A percentile compares a stretch with the other conserved stretches of the same genome.
These are phyloP conservation scores for Ditula angustiorana DNA, from an alignment of 2,888 invertebrate genomes.

Conservation along the genomic window DNA sequence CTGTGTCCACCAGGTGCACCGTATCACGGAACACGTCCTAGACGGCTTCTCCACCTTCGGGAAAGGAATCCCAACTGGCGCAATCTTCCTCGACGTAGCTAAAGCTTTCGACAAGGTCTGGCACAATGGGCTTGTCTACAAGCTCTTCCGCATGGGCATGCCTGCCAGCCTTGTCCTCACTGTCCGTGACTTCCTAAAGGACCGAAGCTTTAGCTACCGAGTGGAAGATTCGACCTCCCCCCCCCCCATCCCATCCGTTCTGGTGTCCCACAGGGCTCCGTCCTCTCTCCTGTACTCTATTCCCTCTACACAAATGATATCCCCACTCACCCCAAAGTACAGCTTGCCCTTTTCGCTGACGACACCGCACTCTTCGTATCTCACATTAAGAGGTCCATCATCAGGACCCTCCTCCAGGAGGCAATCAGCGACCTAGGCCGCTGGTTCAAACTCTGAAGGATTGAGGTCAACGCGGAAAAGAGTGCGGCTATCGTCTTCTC, in stretches of 20 bases:
- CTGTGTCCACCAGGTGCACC: background rate
- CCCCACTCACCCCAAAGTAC: background rate
- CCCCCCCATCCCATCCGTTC: background rate
- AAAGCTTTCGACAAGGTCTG: slow-evolving; percentile 3
- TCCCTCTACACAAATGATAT: slow-evolving; percentile 5
- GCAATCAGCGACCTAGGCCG: background rate
- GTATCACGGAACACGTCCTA: background rate
- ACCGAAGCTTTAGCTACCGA: background rate
- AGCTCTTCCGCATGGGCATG: background rate
- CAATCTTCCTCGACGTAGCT: slow-evolving; percentile 1
- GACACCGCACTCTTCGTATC: slow-evolving; percentile 4
- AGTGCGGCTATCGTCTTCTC: background rate
- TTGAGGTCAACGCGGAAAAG: background rate
- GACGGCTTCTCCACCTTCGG: background rate
- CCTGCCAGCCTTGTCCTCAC: background rate
- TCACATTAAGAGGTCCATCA: background rate
- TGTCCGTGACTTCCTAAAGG: background rate
- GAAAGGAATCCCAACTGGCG: background rate
- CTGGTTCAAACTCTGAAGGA: no score
- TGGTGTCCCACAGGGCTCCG: slow-evolving; percentile 18
- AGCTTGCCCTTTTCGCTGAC: slow-evolving; percentile 11
- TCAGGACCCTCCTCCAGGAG: background rate
- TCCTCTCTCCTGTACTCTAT: background rate
- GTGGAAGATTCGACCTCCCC: background rate
- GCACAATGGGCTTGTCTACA: background rate